phyloP scores from a whole-genome alignment of 2,888 invertebrate species.

The Matsumyia berberina region DNA sequence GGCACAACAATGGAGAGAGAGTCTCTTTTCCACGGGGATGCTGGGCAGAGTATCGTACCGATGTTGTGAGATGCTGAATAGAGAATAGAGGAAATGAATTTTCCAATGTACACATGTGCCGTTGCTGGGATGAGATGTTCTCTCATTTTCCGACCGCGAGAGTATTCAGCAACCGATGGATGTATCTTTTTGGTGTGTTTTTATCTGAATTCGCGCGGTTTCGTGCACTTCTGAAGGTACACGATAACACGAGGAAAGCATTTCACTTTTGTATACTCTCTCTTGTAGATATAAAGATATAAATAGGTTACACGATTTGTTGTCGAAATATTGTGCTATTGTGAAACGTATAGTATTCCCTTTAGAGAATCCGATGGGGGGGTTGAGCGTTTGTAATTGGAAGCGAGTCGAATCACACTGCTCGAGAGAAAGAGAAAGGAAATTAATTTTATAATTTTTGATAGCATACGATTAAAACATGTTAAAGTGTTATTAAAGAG shows the following conservation, averaged over 20 bases:
- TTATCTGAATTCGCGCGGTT: conserved; percentile 64
- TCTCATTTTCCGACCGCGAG: conserved; percentile 46
- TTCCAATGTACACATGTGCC: conserved; percentile 67
- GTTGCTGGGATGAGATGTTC: conserved; percentile 21
- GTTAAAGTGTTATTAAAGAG: conserved; percentile 74
- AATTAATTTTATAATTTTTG: conserved; percentile 72
- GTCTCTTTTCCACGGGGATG: conserved; percentile 71
- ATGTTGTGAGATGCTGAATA: conserved; percentile 68
- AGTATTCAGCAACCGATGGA: conserved; percentile 35
- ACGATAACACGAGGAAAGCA: conserved; percentile 72
- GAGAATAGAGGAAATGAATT: conserved; percentile 46
- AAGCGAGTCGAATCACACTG: conserved; percentile 7
- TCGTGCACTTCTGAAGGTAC: conserved; percentile 57
- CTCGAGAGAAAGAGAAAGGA: conserved; percentile 29
- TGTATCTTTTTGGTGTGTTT: conserved; percentile 50
- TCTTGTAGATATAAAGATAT: conserved; percentile 71
- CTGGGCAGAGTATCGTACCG: conserved; percentile 40
- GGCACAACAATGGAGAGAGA: conserved; percentile 78
- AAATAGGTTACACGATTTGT: conserved; percentile 75
- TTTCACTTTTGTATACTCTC: conserved; percentile 61
- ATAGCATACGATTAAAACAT: conserved; percentile 73
- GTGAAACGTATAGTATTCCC: conserved; percentile 72
- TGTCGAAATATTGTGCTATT: conserved; percentile 76
- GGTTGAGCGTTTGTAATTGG: conserved; percentile 40
- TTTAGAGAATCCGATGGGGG: conserved; percentile 29